Evolutionary conservation across 1,140 invertebrate genomes (phyloP).

Genomic region (Drosophila willistoni): DNA sequence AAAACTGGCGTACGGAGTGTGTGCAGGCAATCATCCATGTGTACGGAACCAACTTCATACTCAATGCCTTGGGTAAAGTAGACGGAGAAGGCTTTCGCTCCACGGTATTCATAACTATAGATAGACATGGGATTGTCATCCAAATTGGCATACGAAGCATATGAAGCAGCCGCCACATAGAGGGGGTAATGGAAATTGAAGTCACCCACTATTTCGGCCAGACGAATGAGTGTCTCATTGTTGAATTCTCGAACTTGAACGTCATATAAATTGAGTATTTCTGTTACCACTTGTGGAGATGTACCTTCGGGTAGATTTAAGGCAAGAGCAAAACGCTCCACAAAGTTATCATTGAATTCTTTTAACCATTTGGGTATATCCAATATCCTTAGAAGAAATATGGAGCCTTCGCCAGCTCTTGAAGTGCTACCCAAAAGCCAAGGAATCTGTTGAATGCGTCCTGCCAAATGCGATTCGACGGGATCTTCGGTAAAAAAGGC

Average conservation of each 20-base stretch:
- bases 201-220: conserved; percentile 47
- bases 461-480: conserved; percentile 53
- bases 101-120: conserved; percentile 53
- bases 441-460: conserved; percentile 76
- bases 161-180: conserved; percentile 27
- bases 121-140: conserved; percentile 42
- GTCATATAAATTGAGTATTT: conserved; percentile 24
- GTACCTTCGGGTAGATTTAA: conserved; percentile 38
- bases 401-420: conserved; percentile 66
- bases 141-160: conserved; percentile 36
- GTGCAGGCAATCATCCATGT: conserved; percentile 70
- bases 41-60: conserved; percentile 46
- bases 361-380: conserved; percentile 6
- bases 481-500: conserved; percentile 82
- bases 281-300: background rate
- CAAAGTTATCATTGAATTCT: conserved; percentile 54
- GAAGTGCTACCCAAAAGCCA: conserved; percentile 78
- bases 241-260: conserved; percentile 33
- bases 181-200: conserved; percentile 55
- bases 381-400: conserved; percentile 31
- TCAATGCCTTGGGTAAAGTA: background rate
- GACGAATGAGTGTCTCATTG: conserved; percentile 37
- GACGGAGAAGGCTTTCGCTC: background rate
- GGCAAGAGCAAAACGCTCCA: conserved; percentile 16
- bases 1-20: conserved; percentile 34